These are phyloP conservation scores for Ylistrum balloti DNA, from an alignment of 1,140 invertebrate genomes.

Conservation along the genomic window DNA sequence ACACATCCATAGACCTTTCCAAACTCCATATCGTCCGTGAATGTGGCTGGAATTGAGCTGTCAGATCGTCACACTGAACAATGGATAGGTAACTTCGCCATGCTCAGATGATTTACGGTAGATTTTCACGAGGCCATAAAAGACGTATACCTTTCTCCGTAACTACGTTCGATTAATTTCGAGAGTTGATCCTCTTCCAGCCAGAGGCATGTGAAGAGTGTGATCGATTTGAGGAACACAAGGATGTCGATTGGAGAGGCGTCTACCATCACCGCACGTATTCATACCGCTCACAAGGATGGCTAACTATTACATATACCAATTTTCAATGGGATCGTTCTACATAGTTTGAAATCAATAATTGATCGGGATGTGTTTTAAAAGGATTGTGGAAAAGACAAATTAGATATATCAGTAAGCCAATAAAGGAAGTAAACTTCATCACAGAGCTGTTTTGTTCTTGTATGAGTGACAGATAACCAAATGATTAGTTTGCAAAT, in stretches of 20 bases:
- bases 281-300: no score
- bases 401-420: no score
- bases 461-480: no score
- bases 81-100: not conserved
- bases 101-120: not conserved
- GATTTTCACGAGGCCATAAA: slow-evolving; percentile 17
- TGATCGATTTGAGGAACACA: no score
- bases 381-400: no score
- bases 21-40: not conserved
- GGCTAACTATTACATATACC: no score
- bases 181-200: not conserved
- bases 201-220: not conserved
- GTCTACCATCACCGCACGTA: not conserved
- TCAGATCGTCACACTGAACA: not conserved
- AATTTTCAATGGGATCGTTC: no score
- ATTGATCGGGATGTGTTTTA: no score
- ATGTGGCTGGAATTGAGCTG: not conserved
- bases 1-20: not conserved
- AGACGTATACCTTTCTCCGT: not conserved
- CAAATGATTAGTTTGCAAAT: no score
- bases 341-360: no score
- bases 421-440: no score
- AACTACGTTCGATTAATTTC: not conserved
- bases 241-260: not conserved
- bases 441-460: no score